Evolutionary conservation across 2,888 invertebrate species (phyloP).

Genomic region (Drosophila ezoana): DNA sequence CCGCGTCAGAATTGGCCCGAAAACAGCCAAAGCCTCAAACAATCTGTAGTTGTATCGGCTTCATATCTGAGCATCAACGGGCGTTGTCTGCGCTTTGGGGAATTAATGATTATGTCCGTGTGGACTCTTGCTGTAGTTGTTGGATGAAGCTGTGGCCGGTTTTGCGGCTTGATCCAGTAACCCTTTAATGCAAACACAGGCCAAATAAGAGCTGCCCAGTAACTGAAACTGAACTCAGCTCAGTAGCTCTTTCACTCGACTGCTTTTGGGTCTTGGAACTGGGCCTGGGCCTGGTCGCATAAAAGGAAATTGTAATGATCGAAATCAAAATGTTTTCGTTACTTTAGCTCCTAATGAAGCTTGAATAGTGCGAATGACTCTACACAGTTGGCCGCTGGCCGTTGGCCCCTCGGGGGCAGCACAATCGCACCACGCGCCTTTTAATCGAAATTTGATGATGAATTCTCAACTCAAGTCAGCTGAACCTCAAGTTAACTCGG

Average conservation of each 20-base stretch:
- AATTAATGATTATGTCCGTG: conserved; percentile 72
- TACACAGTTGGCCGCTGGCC: conserved; percentile 47
- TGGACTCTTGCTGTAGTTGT: conserved; percentile 4
- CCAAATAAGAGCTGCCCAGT: conserved; percentile 28
- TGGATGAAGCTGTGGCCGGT: conserved; percentile 29
- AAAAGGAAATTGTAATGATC: conserved; percentile 80
- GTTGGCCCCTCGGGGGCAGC: conserved; percentile 42
- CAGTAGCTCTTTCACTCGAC: conserved; percentile 71
- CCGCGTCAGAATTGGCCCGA: conserved; percentile 27
- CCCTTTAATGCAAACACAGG: conserved; percentile 69
- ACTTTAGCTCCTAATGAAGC: conserved; percentile 81
- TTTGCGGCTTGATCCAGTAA: conserved; percentile 77
- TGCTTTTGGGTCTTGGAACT: conserved; percentile 11
- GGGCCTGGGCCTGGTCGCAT: conserved; percentile 33
- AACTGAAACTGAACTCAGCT: conserved; percentile 52
- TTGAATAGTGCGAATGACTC: conserved; percentile 80
- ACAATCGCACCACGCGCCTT: conserved; percentile 68
- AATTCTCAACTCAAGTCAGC: conserved; percentile 56
- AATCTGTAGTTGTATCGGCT: conserved; percentile 71
- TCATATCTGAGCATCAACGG: conserved; percentile 57
- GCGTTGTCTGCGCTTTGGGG: conserved; percentile 62
- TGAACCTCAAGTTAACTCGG: conserved; percentile 21
- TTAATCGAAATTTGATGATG: conserved; percentile 82
- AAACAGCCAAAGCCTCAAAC: conserved; percentile 37
- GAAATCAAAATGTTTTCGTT: conserved; percentile 80